Percentiles rank a stretch among this genome's conserved stretches.
Conservation (phyloP, 2,797 vertebrate species). For the Mionectes olivaceus region DNA sequence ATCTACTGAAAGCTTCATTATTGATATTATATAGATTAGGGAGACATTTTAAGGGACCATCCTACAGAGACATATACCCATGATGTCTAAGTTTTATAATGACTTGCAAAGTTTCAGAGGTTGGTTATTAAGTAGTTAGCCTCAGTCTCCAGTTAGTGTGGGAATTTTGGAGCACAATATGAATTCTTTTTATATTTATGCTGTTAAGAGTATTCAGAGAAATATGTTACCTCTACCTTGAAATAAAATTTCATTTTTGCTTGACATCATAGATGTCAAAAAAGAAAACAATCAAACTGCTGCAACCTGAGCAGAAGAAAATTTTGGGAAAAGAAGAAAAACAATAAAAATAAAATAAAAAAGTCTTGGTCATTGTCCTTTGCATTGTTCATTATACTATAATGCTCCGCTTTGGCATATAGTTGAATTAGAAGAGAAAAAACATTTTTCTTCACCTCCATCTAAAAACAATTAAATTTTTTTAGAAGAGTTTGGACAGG, state of each 20-base stretch:
- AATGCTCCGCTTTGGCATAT: background rate
- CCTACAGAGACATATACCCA: background rate
- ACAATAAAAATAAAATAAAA: no score
- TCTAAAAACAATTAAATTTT: background rate
- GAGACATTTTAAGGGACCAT: background rate
- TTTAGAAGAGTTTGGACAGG: background rate
- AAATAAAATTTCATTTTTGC: background rate
- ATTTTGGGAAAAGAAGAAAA: background rate
- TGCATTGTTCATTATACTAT: background rate
- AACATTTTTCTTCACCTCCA: background rate
- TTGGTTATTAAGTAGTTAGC: background rate
- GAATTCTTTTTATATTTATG: background rate
- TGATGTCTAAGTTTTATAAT: background rate
- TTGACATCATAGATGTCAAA: background rate
- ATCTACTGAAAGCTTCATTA: conserved; percentile 64
- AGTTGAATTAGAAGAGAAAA: background rate
- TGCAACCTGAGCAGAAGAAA: background rate
- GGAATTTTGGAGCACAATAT: background rate
- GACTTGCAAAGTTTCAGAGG: background rate
- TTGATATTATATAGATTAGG: conserved; percentile 56
- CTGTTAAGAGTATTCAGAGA: background rate
- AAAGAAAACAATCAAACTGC: background rate
- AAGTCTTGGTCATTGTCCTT: background rate
- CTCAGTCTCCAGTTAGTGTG: background rate
- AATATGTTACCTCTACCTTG: rapidly evolving